Evolutionary conservation across 2,888 invertebrate genomes (phyloP).

Genomic region (Zhengitettix transpicula): DNA sequence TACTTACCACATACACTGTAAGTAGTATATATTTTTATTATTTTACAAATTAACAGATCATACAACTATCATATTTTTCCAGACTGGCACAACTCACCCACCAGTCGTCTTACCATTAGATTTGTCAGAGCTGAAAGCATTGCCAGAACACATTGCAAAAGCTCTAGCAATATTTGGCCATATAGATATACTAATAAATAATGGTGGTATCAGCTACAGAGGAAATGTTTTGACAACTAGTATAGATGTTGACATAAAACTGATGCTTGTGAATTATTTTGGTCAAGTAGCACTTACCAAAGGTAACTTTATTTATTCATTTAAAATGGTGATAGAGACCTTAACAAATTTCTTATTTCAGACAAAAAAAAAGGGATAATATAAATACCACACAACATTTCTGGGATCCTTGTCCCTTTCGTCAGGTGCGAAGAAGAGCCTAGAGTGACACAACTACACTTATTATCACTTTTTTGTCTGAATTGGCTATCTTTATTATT

Average conservation of each 20-base stretch:
- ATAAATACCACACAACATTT: too few relatives aligned
- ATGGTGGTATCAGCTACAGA: slow-evolving; percentile 74
- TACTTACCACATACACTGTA: slow-evolving; percentile 48
- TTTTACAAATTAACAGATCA: not conserved
- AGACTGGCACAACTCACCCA: slow-evolving; percentile 44
- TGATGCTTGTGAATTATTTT: slow-evolving; percentile 92
- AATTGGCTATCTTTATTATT: too few relatives aligned
- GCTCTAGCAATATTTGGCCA: slow-evolving; percentile 51
- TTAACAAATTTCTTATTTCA: too few relatives aligned
- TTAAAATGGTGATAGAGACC: too few relatives aligned
- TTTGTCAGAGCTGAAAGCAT: slow-evolving; percentile 46
- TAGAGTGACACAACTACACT: too few relatives aligned
- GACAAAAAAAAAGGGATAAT: too few relatives aligned
- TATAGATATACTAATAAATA: slow-evolving; percentile 82
- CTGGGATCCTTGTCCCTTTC: too few relatives aligned
- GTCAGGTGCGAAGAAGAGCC: too few relatives aligned
- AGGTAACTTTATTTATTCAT: slow-evolving; percentile 35
- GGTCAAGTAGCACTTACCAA: slow-evolving; percentile 82
- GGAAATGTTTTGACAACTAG: slow-evolving; percentile 58
- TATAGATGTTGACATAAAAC: slow-evolving; percentile 63
- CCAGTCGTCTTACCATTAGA: slow-evolving; percentile 63
- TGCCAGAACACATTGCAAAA: slow-evolving; percentile 44
- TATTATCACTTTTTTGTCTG: too few relatives aligned
- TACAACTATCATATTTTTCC: slow-evolving; percentile 15
- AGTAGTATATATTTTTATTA: slow-evolving; percentile 15